Evolutionary conservation across 2,113 vertebrate species (phyloP).

Genomic region (Scartelaos histophorus): DNA sequence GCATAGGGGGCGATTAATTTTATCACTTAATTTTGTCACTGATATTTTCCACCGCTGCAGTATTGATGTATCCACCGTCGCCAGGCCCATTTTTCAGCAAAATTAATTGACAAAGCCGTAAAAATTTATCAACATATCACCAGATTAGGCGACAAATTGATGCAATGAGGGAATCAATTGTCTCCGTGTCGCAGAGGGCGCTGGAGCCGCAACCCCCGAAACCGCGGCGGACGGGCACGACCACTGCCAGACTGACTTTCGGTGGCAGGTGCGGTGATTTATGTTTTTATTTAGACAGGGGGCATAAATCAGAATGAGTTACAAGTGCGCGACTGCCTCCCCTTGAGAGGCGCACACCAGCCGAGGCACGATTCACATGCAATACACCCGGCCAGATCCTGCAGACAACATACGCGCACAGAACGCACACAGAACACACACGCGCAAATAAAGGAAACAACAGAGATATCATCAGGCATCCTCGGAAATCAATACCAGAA

Average conservation of each 20-base stretch:
- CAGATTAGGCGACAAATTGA: slow-evolving; percentile 83
- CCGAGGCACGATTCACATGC: slow-evolving; percentile 27
- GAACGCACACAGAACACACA: slow-evolving; percentile 23
- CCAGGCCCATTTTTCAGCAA: slow-evolving; percentile 76
- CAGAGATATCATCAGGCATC: slow-evolving; percentile 39
- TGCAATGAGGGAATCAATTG: slow-evolving; percentile 85
- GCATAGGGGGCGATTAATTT: slow-evolving; percentile 82
- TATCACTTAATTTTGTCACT: slow-evolving; percentile 84
- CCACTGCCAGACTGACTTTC: slow-evolving; percentile 72
- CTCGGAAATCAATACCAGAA: slow-evolving; percentile 40
- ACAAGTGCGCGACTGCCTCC: slow-evolving; percentile 67
- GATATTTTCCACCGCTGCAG: slow-evolving; percentile 65
- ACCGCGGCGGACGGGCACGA: slow-evolving; percentile 61
- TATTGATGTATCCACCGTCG: slow-evolving; percentile 75
- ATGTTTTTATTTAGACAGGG: slow-evolving; percentile 77
- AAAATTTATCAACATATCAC: slow-evolving; percentile 82
- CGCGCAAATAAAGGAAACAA: slow-evolving; percentile 27
- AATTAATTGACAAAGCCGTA: slow-evolving; percentile 84
- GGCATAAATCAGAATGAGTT: slow-evolving; percentile 82
- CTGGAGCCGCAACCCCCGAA: slow-evolving; percentile 54
- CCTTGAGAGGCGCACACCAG: slow-evolving; percentile 58
- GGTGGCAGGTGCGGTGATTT: slow-evolving; percentile 76
- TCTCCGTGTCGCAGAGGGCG: slow-evolving; percentile 68
- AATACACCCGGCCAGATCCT: slow-evolving; percentile 32
- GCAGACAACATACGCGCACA: slow-evolving; percentile 35